A percentile compares a stretch with the other conserved stretches of the same genome.
Evolutionary conservation across 2,888 invertebrate genomes (phyloP).

Genomic region (Orthosia gothica): DNA sequence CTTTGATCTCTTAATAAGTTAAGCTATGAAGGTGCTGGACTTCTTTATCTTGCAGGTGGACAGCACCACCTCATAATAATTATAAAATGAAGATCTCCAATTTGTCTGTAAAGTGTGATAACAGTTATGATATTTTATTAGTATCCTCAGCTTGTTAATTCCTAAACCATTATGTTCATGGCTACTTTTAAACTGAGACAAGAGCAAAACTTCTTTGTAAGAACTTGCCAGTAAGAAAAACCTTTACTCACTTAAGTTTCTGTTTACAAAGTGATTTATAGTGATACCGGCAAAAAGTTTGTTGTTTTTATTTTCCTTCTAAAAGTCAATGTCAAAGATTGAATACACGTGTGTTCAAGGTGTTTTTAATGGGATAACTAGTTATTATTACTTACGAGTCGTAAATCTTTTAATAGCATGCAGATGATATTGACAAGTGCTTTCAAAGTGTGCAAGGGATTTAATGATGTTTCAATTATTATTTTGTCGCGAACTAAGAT

Average conservation of each 20-base stretch:
- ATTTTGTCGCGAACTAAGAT: neutral
- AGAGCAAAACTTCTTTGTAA: constrained; percentile 13
- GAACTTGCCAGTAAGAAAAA: constrained; percentile 18
- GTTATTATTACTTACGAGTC: constrained; percentile 48
- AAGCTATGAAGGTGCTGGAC: neutral
- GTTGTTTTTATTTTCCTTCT: constrained; percentile 32
- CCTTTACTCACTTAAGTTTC: neutral
- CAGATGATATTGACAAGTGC: constrained; percentile 34
- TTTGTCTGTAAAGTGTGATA: constrained; percentile 15
- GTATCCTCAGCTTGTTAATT: neutral
- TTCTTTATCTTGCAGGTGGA: neutral
- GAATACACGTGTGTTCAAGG: constrained; percentile 35
- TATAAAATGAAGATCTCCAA: constrained; percentile 1
- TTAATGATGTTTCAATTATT: constrained; percentile 35
- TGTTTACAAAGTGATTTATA: constrained; percentile 8
- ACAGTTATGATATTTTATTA: constrained; percentile 9
- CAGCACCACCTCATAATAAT: neutral
- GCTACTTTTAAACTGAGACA: constrained; percentile 18
- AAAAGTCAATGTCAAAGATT: constrained; percentile 30
- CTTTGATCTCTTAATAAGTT: no score
- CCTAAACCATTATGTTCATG: constrained; percentile 18
- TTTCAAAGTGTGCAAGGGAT: constrained; percentile 5
- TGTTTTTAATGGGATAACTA: constrained; percentile 27
- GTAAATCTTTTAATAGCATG: constrained; percentile 47
- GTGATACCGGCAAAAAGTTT: constrained; percentile 20